phyloP scores from a whole-genome alignment of 2,113 vertebrate genomes.

The Propithecus coquereli region DNA sequence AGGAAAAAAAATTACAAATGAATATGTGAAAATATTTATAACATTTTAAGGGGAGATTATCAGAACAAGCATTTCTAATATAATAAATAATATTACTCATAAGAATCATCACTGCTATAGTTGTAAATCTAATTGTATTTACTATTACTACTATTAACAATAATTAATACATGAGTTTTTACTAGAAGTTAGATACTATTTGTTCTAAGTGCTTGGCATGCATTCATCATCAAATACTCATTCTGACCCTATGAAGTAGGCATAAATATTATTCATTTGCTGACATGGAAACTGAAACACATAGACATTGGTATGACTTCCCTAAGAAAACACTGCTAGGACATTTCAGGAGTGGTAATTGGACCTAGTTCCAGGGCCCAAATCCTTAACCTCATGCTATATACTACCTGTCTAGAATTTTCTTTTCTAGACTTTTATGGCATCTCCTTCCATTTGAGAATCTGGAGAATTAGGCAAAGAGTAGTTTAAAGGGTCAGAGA shows the following conservation, averaged over 20 bases:
- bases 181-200: background rate
- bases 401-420: background rate
- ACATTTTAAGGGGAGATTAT: background rate
- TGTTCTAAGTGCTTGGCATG: background rate
- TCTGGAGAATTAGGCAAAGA: background rate
- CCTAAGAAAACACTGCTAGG: background rate
- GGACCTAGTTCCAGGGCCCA: background rate
- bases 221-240: background rate
- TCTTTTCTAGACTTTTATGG: background rate
- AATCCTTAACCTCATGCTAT: background rate
- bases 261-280: background rate
- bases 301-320: background rate
- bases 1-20: background rate
- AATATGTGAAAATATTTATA: slow-evolving; percentile 42
- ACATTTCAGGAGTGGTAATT: background rate
- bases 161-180: background rate
- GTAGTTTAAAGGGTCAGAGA: background rate
- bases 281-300: background rate
- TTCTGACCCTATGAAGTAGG: background rate
- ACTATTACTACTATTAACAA: background rate
- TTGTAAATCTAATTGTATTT: background rate
- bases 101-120: background rate
- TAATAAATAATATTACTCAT: slow-evolving; percentile 4
- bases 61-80: slow-evolving; percentile 7
- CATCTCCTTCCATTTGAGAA: background rate